phyloP scores from a whole-genome alignment of 2,797 vertebrate species.

The Erpetoichthys calabaricus region DNA sequence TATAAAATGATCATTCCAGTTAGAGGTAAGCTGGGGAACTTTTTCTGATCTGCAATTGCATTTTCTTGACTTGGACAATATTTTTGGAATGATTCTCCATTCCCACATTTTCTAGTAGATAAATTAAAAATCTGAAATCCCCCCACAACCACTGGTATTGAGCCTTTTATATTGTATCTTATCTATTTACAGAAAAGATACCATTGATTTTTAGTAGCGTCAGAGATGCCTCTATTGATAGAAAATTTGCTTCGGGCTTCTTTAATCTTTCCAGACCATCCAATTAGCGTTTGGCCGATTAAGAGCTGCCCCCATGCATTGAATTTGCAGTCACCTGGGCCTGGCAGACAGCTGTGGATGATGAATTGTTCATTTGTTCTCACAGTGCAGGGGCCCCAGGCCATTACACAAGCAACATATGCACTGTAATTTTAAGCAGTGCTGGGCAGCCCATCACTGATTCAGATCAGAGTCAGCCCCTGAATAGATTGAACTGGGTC shows the following conservation, averaged over 20 bases:
- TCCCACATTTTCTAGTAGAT: neutral
- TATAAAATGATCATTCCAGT: neutral
- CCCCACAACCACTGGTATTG: slow-evolving; percentile 21
- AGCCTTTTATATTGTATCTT: slow-evolving; percentile 11
- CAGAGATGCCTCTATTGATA: slow-evolving; percentile 34
- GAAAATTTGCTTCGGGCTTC: slow-evolving; percentile 38
- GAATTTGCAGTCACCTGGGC: slow-evolving; percentile 55
- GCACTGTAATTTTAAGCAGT: slow-evolving; percentile 32
- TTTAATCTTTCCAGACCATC: slow-evolving; percentile 41
- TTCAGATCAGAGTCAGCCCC: slow-evolving; percentile 28
- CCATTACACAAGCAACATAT: slow-evolving; percentile 50
- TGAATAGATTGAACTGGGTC: slow-evolving; percentile 33
- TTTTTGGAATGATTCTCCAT: neutral
- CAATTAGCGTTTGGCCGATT: slow-evolving; percentile 48
- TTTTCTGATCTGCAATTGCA: neutral
- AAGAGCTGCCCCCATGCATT: slow-evolving; percentile 33
- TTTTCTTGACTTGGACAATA: neutral
- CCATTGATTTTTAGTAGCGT: slow-evolving; percentile 25
- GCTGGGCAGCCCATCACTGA: slow-evolving; percentile 19
- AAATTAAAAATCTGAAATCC: slow-evolving; percentile 16
- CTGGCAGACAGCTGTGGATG: slow-evolving; percentile 56
- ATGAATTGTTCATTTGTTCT: slow-evolving; percentile 62
- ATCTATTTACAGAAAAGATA: slow-evolving; percentile 3
- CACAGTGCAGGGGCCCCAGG: slow-evolving; percentile 37
- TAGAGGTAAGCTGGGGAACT: too few species aligned